phyloP scores from a whole-genome alignment of 2,113 vertebrate genomes.

The Electrona antarctica region DNA sequence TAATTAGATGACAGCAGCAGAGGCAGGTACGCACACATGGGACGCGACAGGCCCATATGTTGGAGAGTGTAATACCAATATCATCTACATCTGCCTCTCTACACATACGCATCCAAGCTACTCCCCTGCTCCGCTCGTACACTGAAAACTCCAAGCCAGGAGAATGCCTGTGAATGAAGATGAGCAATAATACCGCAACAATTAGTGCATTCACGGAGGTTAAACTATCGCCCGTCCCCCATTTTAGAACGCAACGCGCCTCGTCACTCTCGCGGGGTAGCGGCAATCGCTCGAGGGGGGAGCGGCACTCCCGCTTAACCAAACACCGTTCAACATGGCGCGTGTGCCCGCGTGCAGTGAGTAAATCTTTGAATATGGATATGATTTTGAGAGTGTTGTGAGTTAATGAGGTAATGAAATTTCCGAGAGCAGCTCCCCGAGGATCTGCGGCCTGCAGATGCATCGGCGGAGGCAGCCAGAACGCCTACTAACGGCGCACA shows the following conservation, averaged over 20 bases:
- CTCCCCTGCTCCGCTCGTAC: constrained; percentile 38
- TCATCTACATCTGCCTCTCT: constrained; percentile 69
- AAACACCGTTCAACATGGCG: constrained; percentile 33
- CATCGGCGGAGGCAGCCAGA: constrained; percentile 37
- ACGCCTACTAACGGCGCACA: constrained; percentile 45
- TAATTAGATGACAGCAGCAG: constrained; percentile 78
- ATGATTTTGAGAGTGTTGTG: constrained; percentile 43
- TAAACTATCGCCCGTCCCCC: constrained; percentile 49
- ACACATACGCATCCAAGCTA: constrained; percentile 51
- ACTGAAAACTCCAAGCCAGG: constrained; percentile 43
- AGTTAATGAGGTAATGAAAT: constrained; percentile 68
- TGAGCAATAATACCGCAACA: constrained; percentile 50
- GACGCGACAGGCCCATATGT: constrained; percentile 76
- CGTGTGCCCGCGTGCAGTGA: constrained; percentile 25
- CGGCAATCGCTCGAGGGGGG: constrained; percentile 54
- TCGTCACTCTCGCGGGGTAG: constrained; percentile 58
- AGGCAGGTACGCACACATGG: constrained; percentile 78
- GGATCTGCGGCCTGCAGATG: constrained; percentile 59
- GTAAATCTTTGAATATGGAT: constrained; percentile 63
- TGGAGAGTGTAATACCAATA: constrained; percentile 75
- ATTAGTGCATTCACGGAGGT: constrained; percentile 56
- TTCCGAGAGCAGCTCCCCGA: constrained; percentile 52
- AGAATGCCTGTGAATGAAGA: constrained; percentile 20
- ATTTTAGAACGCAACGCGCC: constrained; percentile 53
- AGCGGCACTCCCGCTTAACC: constrained; percentile 25